Base-by-base conservation (phyloP, 2,888 invertebrate genomes). In the Tipula confusa region DNA sequence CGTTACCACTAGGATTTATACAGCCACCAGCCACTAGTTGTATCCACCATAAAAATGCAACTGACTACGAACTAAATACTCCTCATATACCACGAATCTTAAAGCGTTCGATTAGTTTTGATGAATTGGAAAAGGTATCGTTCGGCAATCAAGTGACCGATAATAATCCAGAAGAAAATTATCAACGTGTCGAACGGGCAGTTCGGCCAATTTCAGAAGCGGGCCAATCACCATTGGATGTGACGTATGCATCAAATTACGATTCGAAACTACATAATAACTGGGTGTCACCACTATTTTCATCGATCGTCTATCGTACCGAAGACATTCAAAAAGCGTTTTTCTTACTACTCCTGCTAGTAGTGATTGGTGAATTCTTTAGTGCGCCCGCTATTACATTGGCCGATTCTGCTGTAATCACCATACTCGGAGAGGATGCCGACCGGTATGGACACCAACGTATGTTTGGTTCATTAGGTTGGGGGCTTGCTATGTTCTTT, bases 401-500 rank as follows among this genome's bases (percentile, higher is more conserved):
- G 83, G 98, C 98, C 0, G 97, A 97, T 89, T 96, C 96, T 0
- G 97, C 97, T 5, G 97, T 96, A 79, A 95, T 97, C 85, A 96
- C 96, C 2, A 91, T 97, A 85, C 92, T 98, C 0, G 97, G 97
- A 0, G 97, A 97, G 87, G 96, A 96, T 87, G 94, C 95, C 0
- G 95, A 95, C 87, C 93, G 94, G 91, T 97, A 99, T 89, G 98
- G 98, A 0, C 96, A 97, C 87, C 99, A 99, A 90, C 93, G 99
- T 86, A 98, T 99, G 97, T 99, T 98, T 88, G 98, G 98, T 1
- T 98, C 98, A 18, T 91, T 98, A 84, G 99, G 99, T 80, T 99
- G 99, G 99, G 99, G 98, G 31, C 91, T 99, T 86, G 96, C 99
- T 81, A 99, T 99, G 99, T 99, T 99, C 90, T 95, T 99, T 88